Conservation (phyloP, 2,797 vertebrate species). For the Lophotriccus pileatus region DNA sequence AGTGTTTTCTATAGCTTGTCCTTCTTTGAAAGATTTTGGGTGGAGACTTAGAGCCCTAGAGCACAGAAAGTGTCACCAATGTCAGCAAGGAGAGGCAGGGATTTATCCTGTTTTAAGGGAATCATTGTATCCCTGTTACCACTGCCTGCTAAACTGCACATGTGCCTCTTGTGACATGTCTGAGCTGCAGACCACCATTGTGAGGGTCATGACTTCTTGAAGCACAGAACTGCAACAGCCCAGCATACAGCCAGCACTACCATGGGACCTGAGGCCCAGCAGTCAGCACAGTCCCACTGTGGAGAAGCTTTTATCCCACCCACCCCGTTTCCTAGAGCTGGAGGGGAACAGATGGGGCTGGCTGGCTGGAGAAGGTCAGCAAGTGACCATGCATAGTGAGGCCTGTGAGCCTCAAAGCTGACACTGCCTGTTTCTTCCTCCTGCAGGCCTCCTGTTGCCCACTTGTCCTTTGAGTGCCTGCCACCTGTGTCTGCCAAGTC, state of each 20-base stretch:
- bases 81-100: not conserved
- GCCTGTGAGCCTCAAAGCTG: not conserved
- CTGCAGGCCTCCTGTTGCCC: not conserved
- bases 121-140: not conserved
- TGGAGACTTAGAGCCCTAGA: not conserved
- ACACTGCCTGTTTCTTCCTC: not conserved
- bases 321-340: accelerated
- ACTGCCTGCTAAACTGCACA: not conserved
- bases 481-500: not conserved
- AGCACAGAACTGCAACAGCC: not conserved
- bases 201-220: not conserved
- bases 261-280: not conserved
- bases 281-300: not conserved
- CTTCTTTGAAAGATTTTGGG: not conserved
- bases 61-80: not conserved
- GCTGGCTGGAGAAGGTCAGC: not conserved
- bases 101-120: not conserved
- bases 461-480: not conserved
- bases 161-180: not conserved
- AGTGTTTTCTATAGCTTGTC: not conserved
- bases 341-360: not conserved
- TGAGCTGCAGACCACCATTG: not conserved
- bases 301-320: not conserved
- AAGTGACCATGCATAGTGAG: not conserved
- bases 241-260: not conserved